A percentile compares a stretch with the other conserved stretches of the same genome.
Conservation (phyloP, 2,113 vertebrate species). For the Urocynchramus pylzowi region DNA sequence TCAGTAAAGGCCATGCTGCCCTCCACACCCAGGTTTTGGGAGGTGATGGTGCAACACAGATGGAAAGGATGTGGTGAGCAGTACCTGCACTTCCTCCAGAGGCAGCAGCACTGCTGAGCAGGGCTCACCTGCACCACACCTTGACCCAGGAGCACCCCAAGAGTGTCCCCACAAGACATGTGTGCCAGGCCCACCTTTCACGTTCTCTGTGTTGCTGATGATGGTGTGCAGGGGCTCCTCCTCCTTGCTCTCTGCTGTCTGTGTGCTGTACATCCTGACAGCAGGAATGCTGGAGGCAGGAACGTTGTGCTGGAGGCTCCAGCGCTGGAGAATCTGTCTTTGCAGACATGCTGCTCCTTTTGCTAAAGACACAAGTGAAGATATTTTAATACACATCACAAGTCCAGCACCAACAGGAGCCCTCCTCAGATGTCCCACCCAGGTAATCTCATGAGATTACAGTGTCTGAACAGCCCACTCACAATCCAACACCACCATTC, state of each 20-base stretch:
- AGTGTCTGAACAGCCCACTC: neutral
- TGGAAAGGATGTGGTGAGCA: neutral
- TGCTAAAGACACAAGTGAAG: slow-evolving; percentile 11
- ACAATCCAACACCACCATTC: neutral
- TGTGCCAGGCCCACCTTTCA: slow-evolving; percentile 75
- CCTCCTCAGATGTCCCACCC: neutral
- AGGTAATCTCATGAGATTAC: neutral
- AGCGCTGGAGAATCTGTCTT: neutral
- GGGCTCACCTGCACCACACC: neutral
- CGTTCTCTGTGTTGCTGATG: slow-evolving; percentile 82
- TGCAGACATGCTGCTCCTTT: slow-evolving; percentile 19
- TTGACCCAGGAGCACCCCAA: neutral
- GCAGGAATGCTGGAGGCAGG: neutral
- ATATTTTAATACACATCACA: neutral
- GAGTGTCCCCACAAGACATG: neutral
- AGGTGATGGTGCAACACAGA: neutral
- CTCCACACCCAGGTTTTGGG: neutral
- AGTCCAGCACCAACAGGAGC: neutral
- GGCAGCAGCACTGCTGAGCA: neutral
- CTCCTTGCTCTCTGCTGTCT: slow-evolving; percentile 74
- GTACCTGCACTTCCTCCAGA: neutral
- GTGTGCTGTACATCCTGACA: slow-evolving; percentile 76
- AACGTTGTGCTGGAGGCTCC: neutral
- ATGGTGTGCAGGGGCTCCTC: slow-evolving; percentile 82
- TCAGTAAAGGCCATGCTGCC: neutral